Base-by-base conservation (phyloP, 2,888 invertebrate genomes). In the Sthenelais limicola region DNA sequence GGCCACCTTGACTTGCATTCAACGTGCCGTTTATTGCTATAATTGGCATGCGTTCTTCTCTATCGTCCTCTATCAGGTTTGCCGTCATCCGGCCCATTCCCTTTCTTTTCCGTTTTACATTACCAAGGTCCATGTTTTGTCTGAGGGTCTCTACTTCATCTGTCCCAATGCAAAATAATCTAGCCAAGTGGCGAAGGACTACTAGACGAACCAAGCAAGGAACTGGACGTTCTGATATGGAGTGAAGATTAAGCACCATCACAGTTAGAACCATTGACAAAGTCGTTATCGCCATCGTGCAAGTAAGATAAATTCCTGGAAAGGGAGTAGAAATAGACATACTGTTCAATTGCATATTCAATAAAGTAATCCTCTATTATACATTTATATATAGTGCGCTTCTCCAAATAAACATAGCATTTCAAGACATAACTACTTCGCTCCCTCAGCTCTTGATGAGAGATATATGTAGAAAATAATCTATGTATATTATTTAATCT, bases 31-130 rank as follows among this genome's bases (percentile, higher is more conserved):
- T 74, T 9, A 74, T 38, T 12, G 73, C 54, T 15, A 74, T 74
- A 26, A 75, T 75, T 28, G 75, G 75, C 68, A 73, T 70, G n/a
- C 71, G 67, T 26, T 75, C 75, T 38, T 72, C 72, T 18, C 48
- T 49, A 30, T 26, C 54, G n/a, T 73, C 73, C 18, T 49, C 49
- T 24, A 56, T 52, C n/a, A 49, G 24, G 18, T 62, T 33, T 2
- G 66, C 51, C 24, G 43, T 26, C 49, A 62, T 71, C 4, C 72
- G 26, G 15, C 51, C 51, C 5, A 35, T 48, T 9, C 52, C 52
- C n/a, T 52, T 48, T 2, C 54, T 58, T 49, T 43, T 43, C 56
- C 28, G n/a, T 12, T 28, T 54, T 21, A n/a, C 33, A 32, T 33
- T n/a, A 35, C n/a, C 24, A 18, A 33, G 33, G 12, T 28, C n/a